phyloP scores from a whole-genome alignment of 1,140 invertebrate genomes.

The Cotesia vestalis region DNA sequence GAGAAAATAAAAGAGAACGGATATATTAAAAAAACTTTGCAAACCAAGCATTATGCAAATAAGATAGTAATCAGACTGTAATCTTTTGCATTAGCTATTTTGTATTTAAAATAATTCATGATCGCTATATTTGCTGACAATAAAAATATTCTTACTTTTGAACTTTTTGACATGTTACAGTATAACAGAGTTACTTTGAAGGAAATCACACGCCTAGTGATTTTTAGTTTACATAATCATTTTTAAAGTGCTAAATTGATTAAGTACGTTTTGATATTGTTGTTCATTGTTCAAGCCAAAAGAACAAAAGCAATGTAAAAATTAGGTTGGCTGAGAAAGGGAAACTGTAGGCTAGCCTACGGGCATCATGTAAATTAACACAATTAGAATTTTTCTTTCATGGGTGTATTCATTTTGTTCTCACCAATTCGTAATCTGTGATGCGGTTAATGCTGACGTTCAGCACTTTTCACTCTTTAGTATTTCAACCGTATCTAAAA shows the following conservation, averaged over 20 bases:
- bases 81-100: slow-evolving; percentile 52
- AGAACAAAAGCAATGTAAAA: background rate
- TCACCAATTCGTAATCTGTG: slow-evolving; percentile 1
- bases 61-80: slow-evolving; percentile 60
- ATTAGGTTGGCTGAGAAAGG: slow-evolving; percentile 6
- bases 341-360: slow-evolving; percentile 1
- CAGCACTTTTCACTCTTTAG: slow-evolving; percentile 21
- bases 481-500: slow-evolving; percentile 15
- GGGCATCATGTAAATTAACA: slow-evolving; percentile 18
- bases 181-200: background rate
- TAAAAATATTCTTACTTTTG: slow-evolving; percentile 40
- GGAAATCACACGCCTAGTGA: slow-evolving; percentile 22
- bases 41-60: slow-evolving; percentile 61
- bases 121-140: slow-evolving; percentile 38
- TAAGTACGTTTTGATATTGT: slow-evolving; percentile 16
- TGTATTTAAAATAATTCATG: slow-evolving; percentile 57
- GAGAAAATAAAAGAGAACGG: too few species aligned
- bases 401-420: slow-evolving; percentile 12
- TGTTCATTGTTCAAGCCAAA: background rate
- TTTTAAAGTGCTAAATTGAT: slow-evolving; percentile 20
- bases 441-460: slow-evolving; percentile 25
- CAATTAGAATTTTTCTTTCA: slow-evolving; percentile 10
- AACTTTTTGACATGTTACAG: background rate
- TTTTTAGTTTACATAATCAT: slow-evolving; percentile 12
- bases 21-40: slow-evolving; percentile 25